phyloP scores from a whole-genome alignment of 2,888 invertebrate genomes.

The Hirtodrosophila confusa region DNA sequence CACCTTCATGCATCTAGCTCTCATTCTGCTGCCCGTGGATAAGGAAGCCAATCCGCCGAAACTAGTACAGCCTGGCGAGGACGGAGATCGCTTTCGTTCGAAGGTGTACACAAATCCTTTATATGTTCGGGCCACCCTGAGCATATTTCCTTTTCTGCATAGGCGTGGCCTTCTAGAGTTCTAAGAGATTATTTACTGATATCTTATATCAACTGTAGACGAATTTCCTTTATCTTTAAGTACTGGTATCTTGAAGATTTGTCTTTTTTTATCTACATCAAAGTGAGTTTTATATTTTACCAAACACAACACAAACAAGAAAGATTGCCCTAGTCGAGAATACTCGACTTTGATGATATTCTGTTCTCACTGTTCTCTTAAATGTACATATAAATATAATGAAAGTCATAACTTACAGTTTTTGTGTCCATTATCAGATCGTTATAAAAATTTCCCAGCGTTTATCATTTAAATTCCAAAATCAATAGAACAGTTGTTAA shows the following conservation, averaged over 20 bases:
- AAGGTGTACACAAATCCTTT: conserved; percentile 81
- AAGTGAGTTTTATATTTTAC: background rate
- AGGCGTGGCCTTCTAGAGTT: conserved; percentile 80
- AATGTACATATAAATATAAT: too few relatives aligned
- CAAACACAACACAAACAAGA: conserved; percentile 13
- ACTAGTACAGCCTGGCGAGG: conserved; percentile 73
- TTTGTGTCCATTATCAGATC: too few relatives aligned
- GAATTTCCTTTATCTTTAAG: conserved; percentile 36
- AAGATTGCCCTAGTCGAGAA: too few relatives aligned
- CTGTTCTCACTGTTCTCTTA: too few relatives aligned
- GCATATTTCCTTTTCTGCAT: conserved; percentile 81
- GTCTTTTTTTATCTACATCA: conserved; percentile 38
- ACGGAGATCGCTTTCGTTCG: conserved; percentile 75
- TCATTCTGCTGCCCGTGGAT: conserved; percentile 79
- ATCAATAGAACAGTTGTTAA: too few relatives aligned
- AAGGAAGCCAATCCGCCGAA: conserved; percentile 73
- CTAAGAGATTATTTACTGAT: conserved; percentile 20
- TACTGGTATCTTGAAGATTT: conserved; percentile 54
- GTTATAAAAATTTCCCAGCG: too few relatives aligned
- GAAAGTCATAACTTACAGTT: too few relatives aligned
- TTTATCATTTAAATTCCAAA: too few relatives aligned
- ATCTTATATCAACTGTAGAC: conserved; percentile 15
- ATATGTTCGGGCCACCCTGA: conserved; percentile 78
- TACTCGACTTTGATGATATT: too few relatives aligned
- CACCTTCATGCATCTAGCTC: conserved; percentile 73